Base-by-base conservation (phyloP, 2,888 invertebrate species). In the Oscheius sp. region DNA sequence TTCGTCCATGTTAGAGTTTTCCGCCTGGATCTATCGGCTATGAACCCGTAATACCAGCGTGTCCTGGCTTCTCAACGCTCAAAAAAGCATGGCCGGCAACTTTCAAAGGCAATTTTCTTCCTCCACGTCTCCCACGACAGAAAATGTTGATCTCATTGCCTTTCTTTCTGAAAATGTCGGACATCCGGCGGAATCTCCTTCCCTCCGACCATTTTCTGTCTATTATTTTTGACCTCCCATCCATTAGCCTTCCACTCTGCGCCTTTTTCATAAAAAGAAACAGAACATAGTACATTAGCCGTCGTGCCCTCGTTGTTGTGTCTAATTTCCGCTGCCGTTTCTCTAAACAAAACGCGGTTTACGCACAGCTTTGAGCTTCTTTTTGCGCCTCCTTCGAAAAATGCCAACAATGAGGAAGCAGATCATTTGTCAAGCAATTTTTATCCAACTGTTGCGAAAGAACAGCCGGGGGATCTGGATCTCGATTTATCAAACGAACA, bases 311-410 rank as follows among this genome's bases (percentile, higher is more conserved):
- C 35, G 35, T 35, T 35, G 35, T 35, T 35, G 35, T 35, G 35
- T 35, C 35, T 35, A 3, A 35, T 35, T 35, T 35, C 35, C 35
- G 35, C 5, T 3, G 6, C 49, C 49, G 49, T 49, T 49, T 49
- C 49, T 49, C 49, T 49, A 49, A 49, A 49, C 49, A 49, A 49
- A 16, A 18, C 49, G 18, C 49, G 49, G 49, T 49, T 49, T 49
- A 49, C 49, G 49, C 49, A 18, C 49, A 7, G 18, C 49, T 49
- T 49, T 49, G 18, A 49, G 18, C 49, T 49, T 13, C 16, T 35
- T 35, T 6, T 3, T 35, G 5, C 35, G 3, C 9, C 35, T 35
- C 35, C 9, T 35, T 3, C 35, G 35, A 35, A 35, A 35, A 35
- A 35, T 35, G 9, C 35, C 35, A 9, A 35, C 35, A 9, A 35